Base-by-base conservation (phyloP, 2,113 vertebrate species). In the Chascanopsetta lugubris region DNA sequence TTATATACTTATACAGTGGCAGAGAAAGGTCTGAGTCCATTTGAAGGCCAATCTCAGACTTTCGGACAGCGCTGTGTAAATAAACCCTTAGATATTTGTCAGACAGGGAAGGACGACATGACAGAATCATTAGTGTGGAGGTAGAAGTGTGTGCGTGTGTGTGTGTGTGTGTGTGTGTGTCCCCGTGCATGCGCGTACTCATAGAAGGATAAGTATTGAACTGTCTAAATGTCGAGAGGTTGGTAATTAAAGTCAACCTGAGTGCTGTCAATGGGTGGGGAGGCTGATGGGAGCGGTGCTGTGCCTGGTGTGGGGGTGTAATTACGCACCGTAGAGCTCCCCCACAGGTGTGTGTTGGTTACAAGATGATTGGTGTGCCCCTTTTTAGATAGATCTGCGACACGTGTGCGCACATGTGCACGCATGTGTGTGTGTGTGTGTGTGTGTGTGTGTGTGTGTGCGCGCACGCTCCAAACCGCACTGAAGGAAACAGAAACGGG, bases 211-310 rank as follows among this genome's bases (percentile, higher is more conserved):
- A 69, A 64, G 72, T 67, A 80, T 59, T 56, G 65, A 71, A 72
- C 75, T 85, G 80, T 84, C 80, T 72, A 80, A 82, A 80, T 87
- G 78, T 74, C 27, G n/a, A 42, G 49, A n/a, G 21, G 56, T 65
- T 59, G 79, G 57, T 83, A 85, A 88, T 89, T 87, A 86, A 84
- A 77, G 47, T 76, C 66, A 81, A 46, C 57, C 60, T 40, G 72
- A 72, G 65, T 64, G 65, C 80, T 82, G 82, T 77, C 88, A 88
- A 63, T 81, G 70, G 70, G 59, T 72, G 72, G 71, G 61, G 69
- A 77, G 73, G 55, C 60, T 46, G 50, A 64, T 73, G 77, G 34
- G 77, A 80, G 50, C 78, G 25, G 62, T 68, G 62, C 62, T 73
- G 69, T 46, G 43, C 68, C 69, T 34, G 30, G 22, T 78, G 40